Base-by-base conservation (phyloP, 2,888 invertebrate species). In the Seira ritae region DNA sequence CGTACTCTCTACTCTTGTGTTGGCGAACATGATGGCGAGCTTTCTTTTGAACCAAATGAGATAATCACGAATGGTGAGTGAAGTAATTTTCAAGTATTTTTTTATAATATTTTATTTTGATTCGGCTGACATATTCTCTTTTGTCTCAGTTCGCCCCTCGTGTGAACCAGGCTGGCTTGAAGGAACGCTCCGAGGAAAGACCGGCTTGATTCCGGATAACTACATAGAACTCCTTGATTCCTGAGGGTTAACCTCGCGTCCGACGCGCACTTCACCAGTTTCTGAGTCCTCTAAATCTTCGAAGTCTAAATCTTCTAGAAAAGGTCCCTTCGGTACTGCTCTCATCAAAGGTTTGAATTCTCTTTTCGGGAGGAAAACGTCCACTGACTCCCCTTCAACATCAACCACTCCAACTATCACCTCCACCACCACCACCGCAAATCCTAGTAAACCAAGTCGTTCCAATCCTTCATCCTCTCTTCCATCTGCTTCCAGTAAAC, bases 111-210 rank as follows among this genome's bases (percentile, higher is more conserved):
- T 62, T 62, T 23, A 4, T 17, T 8, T 42, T 42, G 12, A 42
- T 80, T 50, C 50, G 12, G 50, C 12, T 50, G 50, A 50, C 50
- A 50, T 50, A n/a, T 50, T n/a, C 50, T 3, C 12, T 76, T 75
- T 87, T 81, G 84, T 85, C 92, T 72, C 91, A 97, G 97, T 97
- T 84, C 94, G 95, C 90, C 93, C 94, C 88, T 98, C 98, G 23
- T 94, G 96, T 90, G 99, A 99, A 92, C 98, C 98, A 20, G 98
- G 99, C 89, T 99, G 99, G 99, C 92, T 99, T 90, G 97, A 98
- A 91, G 99, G 99, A 87, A 95, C 96, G 75, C 92, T 98, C 88
- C 95, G 96, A 91, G 98, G 98, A 84, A 95, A 95, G 92, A 95
- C 95, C 70, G 98, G 98, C 71, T 93, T 98, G 87, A 96, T 98